These are phyloP conservation scores for Sarcophaga carnaria DNA, from an alignment of 2,888 invertebrate species.

Conservation along the genomic window DNA sequence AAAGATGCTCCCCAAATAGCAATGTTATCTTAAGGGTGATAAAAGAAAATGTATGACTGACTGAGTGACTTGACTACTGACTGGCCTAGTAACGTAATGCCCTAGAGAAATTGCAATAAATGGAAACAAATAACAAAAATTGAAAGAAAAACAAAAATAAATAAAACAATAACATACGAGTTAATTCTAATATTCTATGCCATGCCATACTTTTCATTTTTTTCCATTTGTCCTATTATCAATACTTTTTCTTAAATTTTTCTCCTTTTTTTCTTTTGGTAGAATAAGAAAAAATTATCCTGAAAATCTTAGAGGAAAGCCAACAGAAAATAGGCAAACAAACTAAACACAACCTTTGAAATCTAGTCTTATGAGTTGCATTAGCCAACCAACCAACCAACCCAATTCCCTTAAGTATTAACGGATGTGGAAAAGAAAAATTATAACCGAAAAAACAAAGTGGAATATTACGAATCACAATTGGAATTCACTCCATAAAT, in stretches of 20 bases:
- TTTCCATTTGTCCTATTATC: background rate
- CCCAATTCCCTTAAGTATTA: slow-evolving; percentile 52
- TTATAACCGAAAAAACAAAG: slow-evolving; percentile 1
- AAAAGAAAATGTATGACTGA: slow-evolving; percentile 38
- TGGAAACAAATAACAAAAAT: slow-evolving; percentile 62
- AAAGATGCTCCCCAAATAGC: slow-evolving; percentile 35
- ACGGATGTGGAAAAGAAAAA: slow-evolving; percentile 24
- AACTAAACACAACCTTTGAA: slow-evolving; percentile 32
- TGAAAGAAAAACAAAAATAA: slow-evolving; percentile 17
- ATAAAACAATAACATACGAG: slow-evolving; percentile 54
- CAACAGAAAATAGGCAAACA: slow-evolving; percentile 32
- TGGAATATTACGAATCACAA: slow-evolving; percentile 19
- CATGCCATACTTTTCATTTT: slow-evolving; percentile 23
- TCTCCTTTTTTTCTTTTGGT: background rate
- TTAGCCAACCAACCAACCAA: slow-evolving; percentile 55
- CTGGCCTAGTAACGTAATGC: slow-evolving; percentile 58
- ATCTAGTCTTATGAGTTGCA: slow-evolving; percentile 51
- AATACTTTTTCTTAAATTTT: background rate
- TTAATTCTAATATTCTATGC: slow-evolving; percentile 43
- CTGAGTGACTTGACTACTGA: background rate
- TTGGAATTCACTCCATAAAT: background rate
- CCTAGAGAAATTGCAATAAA: slow-evolving; percentile 66
- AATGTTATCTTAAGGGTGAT: slow-evolving; percentile 43
- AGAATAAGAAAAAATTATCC: slow-evolving; percentile 32
- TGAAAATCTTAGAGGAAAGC: slow-evolving; percentile 35